Evolutionary conservation across 2,113 vertebrate species (phyloP), one percentile per base, ranked within the genome.

Genomic region (Formicarius rufipectus): DNA sequence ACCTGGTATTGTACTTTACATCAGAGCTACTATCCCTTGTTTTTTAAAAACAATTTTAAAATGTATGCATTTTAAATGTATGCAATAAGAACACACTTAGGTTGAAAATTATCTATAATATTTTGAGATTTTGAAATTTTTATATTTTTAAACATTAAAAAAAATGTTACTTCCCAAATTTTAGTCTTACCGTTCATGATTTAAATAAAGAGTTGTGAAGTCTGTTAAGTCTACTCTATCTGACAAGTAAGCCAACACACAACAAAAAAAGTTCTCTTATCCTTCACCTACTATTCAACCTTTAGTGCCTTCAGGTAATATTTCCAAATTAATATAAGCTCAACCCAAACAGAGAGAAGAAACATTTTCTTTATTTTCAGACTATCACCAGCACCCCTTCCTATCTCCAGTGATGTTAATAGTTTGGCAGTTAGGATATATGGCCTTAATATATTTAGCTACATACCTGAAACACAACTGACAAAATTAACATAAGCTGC

Each of bases 381-480:
- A 58, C 24, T 9, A 33, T 22, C 3, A 3, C 15, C 17, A 58
- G 4, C n/a, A 17, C 10, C 2, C 2, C 3, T 16, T 11, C 62
- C 47, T 72, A 59, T 23, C 22, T 67, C 39, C 58, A 59, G 15
- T 83, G 5, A 25, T 23, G 7, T 23, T 72, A 67, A 50, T 30
- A 45, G 25, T 75, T 67, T 5, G 14, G 35, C 76, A 86, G 53
- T 39, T 68, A 72, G 17, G 17, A 72, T 31, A 30, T 55, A 31
- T 2, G 6, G 33, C 59, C 40, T 47, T 15, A 63, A 33, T 47
- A 18, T 21, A 83, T 84, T 87, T 84, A 47, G 31, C n/a, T 73
- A n/a, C n/a, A n/a, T n/a, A 75, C 25, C 33, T 33, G 40, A 86
- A 91, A 89, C 59, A 89, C 16, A 89, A 77, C 22, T 2, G 18